Evolutionary conservation across 2,888 invertebrate species (phyloP).

Genomic region (Pocota personata): DNA sequence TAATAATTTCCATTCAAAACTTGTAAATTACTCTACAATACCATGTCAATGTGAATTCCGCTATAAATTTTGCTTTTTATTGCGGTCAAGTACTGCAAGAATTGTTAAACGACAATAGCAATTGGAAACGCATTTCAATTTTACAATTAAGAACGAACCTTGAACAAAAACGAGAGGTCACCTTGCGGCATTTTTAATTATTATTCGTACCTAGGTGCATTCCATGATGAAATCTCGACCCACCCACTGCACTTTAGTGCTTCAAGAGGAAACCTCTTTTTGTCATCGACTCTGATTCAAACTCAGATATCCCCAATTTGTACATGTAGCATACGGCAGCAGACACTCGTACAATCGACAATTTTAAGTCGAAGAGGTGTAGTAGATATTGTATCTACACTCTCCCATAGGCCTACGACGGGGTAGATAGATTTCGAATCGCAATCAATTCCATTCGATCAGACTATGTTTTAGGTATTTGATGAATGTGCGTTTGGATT

Average conservation of each 20-base stretch:
- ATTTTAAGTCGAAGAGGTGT: not conserved
- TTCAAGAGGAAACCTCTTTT: not conserved
- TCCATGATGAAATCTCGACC: not conserved
- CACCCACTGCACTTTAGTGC: not conserved
- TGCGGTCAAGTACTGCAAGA: slow-evolving; percentile 12
- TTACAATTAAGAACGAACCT: slow-evolving; percentile 1
- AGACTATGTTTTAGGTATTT: not conserved
- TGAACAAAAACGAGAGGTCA: not conserved
- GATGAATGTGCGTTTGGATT: not conserved
- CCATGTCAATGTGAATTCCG: not conserved
- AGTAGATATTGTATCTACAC: not conserved
- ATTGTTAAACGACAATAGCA: not conserved
- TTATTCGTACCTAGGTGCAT: not conserved
- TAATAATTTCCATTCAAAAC: too few species aligned
- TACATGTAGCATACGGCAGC: not conserved
- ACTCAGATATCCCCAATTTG: not conserved
- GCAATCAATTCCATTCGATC: slow-evolving; percentile 6
- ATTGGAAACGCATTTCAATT: slow-evolving; percentile 46
- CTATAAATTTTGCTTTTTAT: not conserved
- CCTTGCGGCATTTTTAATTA: not conserved
- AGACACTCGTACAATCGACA: not conserved
- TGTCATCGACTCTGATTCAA: not conserved
- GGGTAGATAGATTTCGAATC: not conserved
- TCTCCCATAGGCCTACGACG: not conserved
- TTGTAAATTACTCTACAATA: not conserved